These are phyloP conservation scores for Lissonota sp. DNA, from an alignment of 2,888 invertebrate species.

Conservation along the genomic window DNA sequence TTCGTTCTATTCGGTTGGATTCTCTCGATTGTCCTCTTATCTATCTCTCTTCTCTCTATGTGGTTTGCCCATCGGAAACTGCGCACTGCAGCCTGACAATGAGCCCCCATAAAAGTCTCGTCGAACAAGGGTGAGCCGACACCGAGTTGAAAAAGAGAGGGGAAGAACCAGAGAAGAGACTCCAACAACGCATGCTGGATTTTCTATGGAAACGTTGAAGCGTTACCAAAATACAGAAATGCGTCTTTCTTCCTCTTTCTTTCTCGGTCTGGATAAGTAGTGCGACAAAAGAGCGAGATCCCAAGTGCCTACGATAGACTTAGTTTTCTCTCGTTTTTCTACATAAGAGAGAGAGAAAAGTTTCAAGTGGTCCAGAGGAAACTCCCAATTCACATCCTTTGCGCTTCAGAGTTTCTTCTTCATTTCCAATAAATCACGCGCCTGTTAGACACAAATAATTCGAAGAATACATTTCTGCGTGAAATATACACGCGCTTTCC, in stretches of 20 bases:
- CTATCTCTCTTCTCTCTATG: conserved; percentile 19
- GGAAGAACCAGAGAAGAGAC: conserved; percentile 15
- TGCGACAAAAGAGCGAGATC: conserved; percentile 42
- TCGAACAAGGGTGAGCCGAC: conserved; percentile 55
- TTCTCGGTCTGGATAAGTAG: conserved; percentile 43
- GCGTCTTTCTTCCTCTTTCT: conserved; percentile 1
- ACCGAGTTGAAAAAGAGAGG: conserved; percentile 6
- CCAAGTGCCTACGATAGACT: conserved; percentile 54
- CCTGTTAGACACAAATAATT: conserved; percentile 54
- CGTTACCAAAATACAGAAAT: conserved; percentile 44
- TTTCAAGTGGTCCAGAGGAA: conserved; percentile 37
- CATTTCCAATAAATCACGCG: conserved; percentile 56
- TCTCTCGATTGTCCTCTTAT: neutral
- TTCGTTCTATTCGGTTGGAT: conserved; percentile 21
- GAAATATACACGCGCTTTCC: conserved; percentile 2
- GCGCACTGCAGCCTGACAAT: conserved; percentile 56
- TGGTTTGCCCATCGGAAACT: conserved; percentile 51
- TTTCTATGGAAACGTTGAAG: conserved; percentile 40
- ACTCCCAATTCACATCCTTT: conserved; percentile 38
- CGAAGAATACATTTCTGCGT: conserved; percentile 33
- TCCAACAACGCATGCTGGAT: conserved; percentile 33
- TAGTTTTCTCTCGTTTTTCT: conserved; percentile 24
- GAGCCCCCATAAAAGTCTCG: conserved; percentile 68
- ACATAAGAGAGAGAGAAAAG: conserved; percentile 20
- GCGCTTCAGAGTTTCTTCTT: conserved; percentile 11